Percentiles rank a stretch among this genome's conserved stretches.
phyloP scores from a whole-genome alignment of 2,113 vertebrate genomes.

The Phylloscopus trochilus region DNA sequence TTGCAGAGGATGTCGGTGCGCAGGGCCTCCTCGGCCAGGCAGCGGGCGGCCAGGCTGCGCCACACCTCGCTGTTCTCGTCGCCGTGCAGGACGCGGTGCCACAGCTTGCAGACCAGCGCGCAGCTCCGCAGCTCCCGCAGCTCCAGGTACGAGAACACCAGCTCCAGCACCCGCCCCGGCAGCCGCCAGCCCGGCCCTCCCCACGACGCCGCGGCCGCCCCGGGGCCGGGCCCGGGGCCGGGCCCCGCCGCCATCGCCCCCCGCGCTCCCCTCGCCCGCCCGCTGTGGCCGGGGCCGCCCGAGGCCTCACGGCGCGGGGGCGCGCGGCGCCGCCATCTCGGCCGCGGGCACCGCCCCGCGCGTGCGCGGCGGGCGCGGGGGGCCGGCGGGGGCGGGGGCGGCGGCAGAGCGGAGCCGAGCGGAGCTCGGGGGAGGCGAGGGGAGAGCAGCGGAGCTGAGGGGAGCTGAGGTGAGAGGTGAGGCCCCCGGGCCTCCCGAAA shows the following conservation, averaged over 20 bases:
- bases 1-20: conserved; percentile 97
- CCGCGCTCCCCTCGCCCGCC: no score
- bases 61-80: conserved; percentile 99
- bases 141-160: conserved; percentile 93
- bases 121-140: conserved; percentile 87
- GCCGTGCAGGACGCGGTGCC: conserved; percentile 87
- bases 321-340: no score
- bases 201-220: conserved; percentile 61
- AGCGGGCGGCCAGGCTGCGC: conserved; percentile 87
- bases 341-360: no score
- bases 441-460: not conserved
- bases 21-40: conserved; percentile 88
- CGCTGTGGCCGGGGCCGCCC: no score
- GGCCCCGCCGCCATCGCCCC: no score
- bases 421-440: not conserved
- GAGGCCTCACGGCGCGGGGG: no score
- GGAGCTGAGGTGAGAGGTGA: not conserved
- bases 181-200: conserved; percentile 84
- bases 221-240: no score
- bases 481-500: no score
- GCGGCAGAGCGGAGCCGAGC: not conserved
- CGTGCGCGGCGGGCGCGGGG: no score
- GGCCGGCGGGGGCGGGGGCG: not conserved
- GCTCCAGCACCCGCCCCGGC: conserved; percentile 88
- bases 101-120: conserved; percentile 90